Evolutionary conservation across 2,888 invertebrate species (phyloP).

Genomic region (Napeogenes sylphis): DNA sequence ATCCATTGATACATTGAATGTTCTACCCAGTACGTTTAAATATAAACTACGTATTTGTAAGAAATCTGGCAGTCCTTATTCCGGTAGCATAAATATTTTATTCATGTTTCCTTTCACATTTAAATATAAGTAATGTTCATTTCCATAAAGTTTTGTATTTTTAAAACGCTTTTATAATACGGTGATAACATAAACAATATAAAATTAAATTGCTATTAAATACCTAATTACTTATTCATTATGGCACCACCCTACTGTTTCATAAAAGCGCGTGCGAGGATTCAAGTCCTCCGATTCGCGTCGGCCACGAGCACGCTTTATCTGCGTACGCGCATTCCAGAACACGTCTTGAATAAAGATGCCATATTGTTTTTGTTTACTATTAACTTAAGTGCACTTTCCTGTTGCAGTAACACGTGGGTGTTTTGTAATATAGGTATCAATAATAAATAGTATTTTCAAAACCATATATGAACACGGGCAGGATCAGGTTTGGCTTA

Average conservation of each 20-base stretch:
- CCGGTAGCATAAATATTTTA: conserved; percentile 5
- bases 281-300: conserved; percentile 16
- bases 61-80: conserved; percentile 5
- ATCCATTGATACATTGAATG: conserved; percentile 46
- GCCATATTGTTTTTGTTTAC: conserved; percentile 31
- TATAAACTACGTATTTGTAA: conserved; percentile 8
- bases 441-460: conserved; percentile 8
- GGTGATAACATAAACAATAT: not conserved
- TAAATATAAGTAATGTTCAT: not conserved
- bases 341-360: conserved; percentile 29
- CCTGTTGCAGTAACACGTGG: conserved; percentile 31
- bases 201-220: too few relatives aligned
- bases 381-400: conserved; percentile 29
- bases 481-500: too few relatives aligned
- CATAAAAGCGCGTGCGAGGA: conserved; percentile 20
- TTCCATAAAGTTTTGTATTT: not conserved
- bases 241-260: not conserved
- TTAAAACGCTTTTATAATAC: not conserved
- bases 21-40: conserved; percentile 18
- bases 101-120: conserved; percentile 7
- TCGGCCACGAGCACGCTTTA: conserved; percentile 24
- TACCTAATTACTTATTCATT: too few relatives aligned
- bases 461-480: too few relatives aligned
- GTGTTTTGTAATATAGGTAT: conserved; percentile 2
- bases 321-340: conserved; percentile 28